Evolutionary conservation across 2,888 invertebrate genomes (phyloP).

Genomic region (Leptothorax acervorum): DNA sequence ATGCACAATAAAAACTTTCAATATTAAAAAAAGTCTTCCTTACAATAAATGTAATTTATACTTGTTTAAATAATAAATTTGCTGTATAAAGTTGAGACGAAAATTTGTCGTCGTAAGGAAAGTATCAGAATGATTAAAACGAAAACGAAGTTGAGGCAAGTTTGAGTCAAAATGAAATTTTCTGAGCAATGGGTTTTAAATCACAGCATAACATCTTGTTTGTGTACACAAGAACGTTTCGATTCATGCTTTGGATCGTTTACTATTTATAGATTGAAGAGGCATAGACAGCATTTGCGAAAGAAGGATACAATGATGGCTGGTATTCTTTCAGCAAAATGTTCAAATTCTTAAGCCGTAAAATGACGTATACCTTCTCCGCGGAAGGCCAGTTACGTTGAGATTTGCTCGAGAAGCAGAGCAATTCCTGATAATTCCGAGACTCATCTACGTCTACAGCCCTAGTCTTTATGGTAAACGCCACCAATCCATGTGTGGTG

Average conservation of each 20-base stretch:
- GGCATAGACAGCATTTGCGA: not conserved
- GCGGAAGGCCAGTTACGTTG: constrained; percentile 84
- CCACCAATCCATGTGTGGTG: constrained; percentile 83
- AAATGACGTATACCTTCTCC: constrained; percentile 83
- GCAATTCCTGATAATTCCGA: constrained; percentile 85
- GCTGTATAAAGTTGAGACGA: not conserved
- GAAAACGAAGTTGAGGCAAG: not conserved
- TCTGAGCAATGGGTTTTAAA: not conserved
- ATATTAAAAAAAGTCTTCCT: not conserved
- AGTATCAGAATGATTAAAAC: not conserved
- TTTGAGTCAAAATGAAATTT: not conserved
- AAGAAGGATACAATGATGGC: constrained; percentile 62
- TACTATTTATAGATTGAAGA: constrained; percentile 5
- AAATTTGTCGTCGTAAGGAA: not conserved
- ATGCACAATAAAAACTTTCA: constrained; percentile 10
- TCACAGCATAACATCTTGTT: not conserved
- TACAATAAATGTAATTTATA: not conserved
- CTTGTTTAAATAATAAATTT: not conserved
- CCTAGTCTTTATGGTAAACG: constrained; percentile 85
- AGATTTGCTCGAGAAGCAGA: constrained; percentile 84
- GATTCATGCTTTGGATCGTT: not conserved
- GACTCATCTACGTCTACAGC: constrained; percentile 84
- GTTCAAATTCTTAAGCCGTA: constrained; percentile 58
- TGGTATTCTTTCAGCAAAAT: constrained; percentile 63
- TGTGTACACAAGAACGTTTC: constrained; percentile 10